A percentile compares a stretch with the other conserved stretches of the same genome.
phyloP scores from a whole-genome alignment of 2,888 invertebrate species.

The Mantis religiosa region DNA sequence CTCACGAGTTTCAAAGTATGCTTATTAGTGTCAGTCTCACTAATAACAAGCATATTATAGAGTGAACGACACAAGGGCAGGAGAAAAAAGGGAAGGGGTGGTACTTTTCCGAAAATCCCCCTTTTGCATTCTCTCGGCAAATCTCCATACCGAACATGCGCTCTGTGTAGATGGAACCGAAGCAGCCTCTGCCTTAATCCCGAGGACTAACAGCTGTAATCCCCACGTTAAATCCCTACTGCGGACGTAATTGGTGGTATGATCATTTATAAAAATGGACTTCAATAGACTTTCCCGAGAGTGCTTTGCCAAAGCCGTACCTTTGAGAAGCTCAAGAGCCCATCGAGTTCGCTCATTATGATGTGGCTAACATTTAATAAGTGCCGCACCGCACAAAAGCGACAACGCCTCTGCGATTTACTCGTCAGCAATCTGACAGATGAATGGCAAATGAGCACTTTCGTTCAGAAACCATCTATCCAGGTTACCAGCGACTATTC shows the following conservation, averaged over 20 bases:
- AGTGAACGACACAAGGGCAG: not conserved
- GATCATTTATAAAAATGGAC: not conserved
- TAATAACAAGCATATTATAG: not conserved
- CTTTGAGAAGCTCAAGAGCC: not conserved
- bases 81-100: not conserved
- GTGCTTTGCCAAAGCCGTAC: not conserved
- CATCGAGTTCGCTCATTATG: not conserved
- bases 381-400: not conserved
- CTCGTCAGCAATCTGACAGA: not conserved
- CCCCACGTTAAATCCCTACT: not conserved
- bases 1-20: not conserved
- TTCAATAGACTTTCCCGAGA: not conserved
- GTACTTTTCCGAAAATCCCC: not conserved
- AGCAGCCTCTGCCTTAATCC: not conserved
- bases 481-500: too few species aligned
- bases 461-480: too few species aligned
- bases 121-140: not conserved
- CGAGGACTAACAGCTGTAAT: not conserved
- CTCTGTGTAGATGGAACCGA: not conserved
- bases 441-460: too few species aligned
- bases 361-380: not conserved
- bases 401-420: not conserved
- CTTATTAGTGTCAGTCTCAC: not conserved
- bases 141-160: not conserved
- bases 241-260: not conserved